phyloP scores from a whole-genome alignment of 2,888 invertebrate species.

The Nephrotoma guestfalica region DNA sequence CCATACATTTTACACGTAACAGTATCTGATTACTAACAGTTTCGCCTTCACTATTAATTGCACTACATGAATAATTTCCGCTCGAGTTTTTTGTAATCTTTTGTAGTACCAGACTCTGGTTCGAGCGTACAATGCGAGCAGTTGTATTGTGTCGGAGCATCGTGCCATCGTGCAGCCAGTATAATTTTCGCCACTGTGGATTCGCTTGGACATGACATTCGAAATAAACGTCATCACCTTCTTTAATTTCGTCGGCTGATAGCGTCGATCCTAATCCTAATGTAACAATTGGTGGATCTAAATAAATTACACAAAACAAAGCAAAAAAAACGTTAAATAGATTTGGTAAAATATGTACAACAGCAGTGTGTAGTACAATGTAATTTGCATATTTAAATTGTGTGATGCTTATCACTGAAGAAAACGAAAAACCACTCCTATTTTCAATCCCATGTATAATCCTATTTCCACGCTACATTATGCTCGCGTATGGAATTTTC shows the following conservation, averaged over 20 bases:
- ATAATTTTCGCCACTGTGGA: constrained; percentile 68
- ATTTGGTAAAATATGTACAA: not conserved
- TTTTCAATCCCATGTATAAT: not conserved
- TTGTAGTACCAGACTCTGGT: constrained; percentile 73
- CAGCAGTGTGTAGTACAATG: not conserved
- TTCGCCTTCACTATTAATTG: constrained; percentile 65
- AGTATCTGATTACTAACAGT: constrained; percentile 63
- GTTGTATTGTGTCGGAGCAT: constrained; percentile 63
- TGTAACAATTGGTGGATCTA: constrained; percentile 76
- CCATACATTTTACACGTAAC: constrained; percentile 67
- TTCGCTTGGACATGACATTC: constrained; percentile 85
- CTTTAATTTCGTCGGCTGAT: constrained; percentile 77
- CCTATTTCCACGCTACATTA: not conserved
- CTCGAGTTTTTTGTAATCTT: constrained; percentile 64
- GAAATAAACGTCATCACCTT: constrained; percentile 85
- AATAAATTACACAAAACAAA: constrained; percentile 21
- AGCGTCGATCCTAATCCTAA: constrained; percentile 70
- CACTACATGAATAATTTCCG: constrained; percentile 67
- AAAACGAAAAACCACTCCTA: not conserved
- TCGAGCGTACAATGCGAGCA: constrained; percentile 67
- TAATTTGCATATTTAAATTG: not conserved
- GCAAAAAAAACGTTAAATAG: constrained; percentile 10
- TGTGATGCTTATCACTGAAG: not conserved
- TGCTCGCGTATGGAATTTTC: not conserved
- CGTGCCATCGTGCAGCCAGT: constrained; percentile 70